Conservation (phyloP, 2,888 invertebrate species). For the Cephus rjabovi region DNA sequence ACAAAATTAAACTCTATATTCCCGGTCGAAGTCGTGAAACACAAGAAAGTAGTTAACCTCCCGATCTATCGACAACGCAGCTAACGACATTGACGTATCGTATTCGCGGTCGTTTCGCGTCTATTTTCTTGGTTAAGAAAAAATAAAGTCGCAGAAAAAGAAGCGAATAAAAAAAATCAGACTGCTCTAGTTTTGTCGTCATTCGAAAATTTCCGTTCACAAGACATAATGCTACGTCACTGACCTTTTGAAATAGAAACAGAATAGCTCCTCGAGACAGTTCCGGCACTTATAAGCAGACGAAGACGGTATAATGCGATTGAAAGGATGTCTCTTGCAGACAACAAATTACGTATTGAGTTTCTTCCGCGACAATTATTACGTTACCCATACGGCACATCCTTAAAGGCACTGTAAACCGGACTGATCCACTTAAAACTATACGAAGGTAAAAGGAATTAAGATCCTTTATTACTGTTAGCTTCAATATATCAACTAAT, state of each 20-base stretch:
- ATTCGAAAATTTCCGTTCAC: background rate
- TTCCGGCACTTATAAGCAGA: background rate
- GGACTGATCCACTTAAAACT: background rate
- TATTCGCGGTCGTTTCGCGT: constrained; percentile 18
- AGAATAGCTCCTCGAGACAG: background rate
- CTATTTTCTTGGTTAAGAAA: background rate
- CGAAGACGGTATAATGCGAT: background rate
- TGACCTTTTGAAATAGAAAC: background rate
- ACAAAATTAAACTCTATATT: background rate
- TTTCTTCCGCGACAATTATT: background rate
- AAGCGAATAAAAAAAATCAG: background rate
- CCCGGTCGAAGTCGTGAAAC: constrained; percentile 16
- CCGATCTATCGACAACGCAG: background rate
- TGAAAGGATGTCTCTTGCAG: background rate
- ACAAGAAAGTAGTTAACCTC: constrained; percentile 31
- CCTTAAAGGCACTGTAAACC: background rate
- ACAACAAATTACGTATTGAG: background rate
- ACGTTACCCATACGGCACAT: background rate
- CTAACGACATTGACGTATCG: constrained; percentile 14
- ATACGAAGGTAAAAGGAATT: background rate
- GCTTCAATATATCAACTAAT: background rate
- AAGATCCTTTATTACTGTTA: background rate
- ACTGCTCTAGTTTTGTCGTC: background rate
- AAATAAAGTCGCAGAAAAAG: background rate
- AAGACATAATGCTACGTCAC: background rate